These are phyloP conservation scores for Dasyurus viverrinus DNA, from an alignment of 2,113 vertebrate species.

Conservation along the genomic window DNA sequence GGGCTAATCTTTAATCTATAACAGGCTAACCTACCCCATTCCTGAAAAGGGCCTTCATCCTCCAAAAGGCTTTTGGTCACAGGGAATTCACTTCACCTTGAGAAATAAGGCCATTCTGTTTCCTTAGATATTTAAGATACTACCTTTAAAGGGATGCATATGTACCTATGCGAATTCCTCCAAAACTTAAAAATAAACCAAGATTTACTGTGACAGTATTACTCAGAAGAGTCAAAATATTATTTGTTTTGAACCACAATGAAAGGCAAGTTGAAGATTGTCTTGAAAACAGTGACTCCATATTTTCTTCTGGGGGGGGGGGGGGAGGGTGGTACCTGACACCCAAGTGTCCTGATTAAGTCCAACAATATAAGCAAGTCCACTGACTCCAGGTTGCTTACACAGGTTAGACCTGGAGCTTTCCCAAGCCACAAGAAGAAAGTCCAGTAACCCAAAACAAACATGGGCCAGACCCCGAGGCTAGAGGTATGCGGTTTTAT, in stretches of 20 bases:
- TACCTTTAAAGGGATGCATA: background rate
- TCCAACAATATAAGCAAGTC: conserved; percentile 37
- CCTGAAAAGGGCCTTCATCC: background rate
- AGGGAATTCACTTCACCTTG: background rate
- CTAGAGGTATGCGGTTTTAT: conserved; percentile 73
- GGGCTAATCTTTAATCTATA: background rate
- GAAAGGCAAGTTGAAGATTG: no score
- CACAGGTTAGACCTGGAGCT: conserved; percentile 13
- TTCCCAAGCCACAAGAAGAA: conserved; percentile 5
- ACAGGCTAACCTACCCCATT: background rate
- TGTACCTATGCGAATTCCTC: background rate
- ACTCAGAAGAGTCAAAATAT: background rate
- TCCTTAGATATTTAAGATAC: background rate
- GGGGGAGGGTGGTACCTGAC: background rate
- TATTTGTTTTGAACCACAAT: background rate
- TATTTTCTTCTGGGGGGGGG: no score
- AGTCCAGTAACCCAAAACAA: conserved; percentile 45
- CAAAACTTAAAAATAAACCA: background rate
- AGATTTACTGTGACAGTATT: background rate
- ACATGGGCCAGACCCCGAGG: background rate
- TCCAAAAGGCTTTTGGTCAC: background rate
- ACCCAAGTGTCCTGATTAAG: conserved; percentile 4
- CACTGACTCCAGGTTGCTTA: conserved; percentile 11
- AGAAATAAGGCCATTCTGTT: background rate
- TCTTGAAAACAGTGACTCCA: background rate